Evolutionary conservation across 2,113 vertebrate genomes (phyloP), one percentile per base, ranked within the genome.

Genomic region (Gobiocypris rarus): DNA sequence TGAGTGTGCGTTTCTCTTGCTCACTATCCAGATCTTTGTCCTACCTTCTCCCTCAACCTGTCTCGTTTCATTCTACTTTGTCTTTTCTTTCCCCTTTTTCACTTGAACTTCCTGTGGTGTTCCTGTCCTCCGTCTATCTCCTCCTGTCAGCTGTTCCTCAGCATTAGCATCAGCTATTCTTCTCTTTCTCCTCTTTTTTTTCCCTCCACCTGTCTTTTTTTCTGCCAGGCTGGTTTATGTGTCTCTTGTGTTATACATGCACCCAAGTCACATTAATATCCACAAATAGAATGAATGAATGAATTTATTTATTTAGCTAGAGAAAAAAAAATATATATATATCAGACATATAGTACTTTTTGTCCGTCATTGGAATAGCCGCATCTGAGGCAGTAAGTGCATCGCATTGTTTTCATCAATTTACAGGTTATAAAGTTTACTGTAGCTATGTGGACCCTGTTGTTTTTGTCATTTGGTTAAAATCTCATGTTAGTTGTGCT

Each of bases 161-260:
- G 63, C 79, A 70, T 81, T 70, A 56, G 43, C 63, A 41, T 81
- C 28, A 70, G 17, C 45, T 86, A 69, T 59, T 84, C 26, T n/a
- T 45, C 34, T 77, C 13, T 71, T 56, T 61, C 45, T 85, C 28
- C 14, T 76, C 26, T 75, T 26, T 28, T 31, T 69, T 56, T 10
- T 67, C 17, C n/a, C 26, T 83, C 41, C 15, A 17, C 38, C 45
- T 31, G 43, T 74, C 11, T n/a, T 71, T 67, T 24, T 0, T 71
- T 73, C 45, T 71, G 9, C 10, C 45, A 43, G 19, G 6, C 43
- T 38, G 4, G 26, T 61, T 75, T 45, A 11, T 74, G 28, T 31
- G 56, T 74, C 43, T 61, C 28, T 31, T 70, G 6, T 13, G 50
- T 50, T 54, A 28, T 48, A 38, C 22, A 28, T n/a, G 56, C 6